A percentile compares a stretch with the other conserved stretches of the same genome.
Conservation (phyloP, 2,888 invertebrate species). For the Plagiodera versicolora region DNA sequence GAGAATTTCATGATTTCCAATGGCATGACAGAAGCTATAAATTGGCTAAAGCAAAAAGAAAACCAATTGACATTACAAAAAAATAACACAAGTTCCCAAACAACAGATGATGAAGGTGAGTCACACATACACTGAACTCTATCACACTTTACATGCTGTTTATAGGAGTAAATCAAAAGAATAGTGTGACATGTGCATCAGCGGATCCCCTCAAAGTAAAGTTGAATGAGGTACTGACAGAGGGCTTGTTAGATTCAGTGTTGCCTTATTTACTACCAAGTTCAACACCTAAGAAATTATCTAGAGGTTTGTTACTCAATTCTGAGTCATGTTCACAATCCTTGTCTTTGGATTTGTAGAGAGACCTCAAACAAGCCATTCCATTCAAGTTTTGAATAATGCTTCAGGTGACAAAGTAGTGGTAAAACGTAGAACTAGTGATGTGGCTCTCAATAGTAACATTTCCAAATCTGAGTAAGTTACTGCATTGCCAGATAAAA, state of each 20-base stretch:
- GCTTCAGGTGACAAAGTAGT: slow-evolving; percentile 25
- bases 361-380: slow-evolving; percentile 4
- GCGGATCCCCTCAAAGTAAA: slow-evolving; percentile 43
- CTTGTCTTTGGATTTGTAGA: slow-evolving; percentile 9
- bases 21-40: slow-evolving; percentile 54
- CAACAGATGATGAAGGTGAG: slow-evolving; percentile 37
- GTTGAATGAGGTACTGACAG: slow-evolving; percentile 67
- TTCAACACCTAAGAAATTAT: slow-evolving; percentile 31
- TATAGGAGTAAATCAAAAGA: slow-evolving; percentile 20
- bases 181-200: slow-evolving; percentile 17
- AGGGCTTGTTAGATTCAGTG: slow-evolving; percentile 81
- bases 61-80: slow-evolving; percentile 47
- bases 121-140: too few relatives aligned
- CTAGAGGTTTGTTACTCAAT: slow-evolving; percentile 2
- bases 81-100: slow-evolving; percentile 43
- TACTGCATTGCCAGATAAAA: too few relatives aligned
- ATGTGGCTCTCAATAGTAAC: slow-evolving; percentile 50
- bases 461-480: slow-evolving; percentile 58
- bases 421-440: slow-evolving; percentile 34
- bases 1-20: slow-evolving; percentile 55
- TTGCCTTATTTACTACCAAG: slow-evolving; percentile 69
- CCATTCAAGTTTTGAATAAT: not conserved
- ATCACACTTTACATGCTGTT: not conserved
- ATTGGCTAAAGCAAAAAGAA: slow-evolving; percentile 58
- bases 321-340: too few relatives aligned